phyloP scores from a whole-genome alignment of 1,140 invertebrate species.

The Heliconius himera region DNA sequence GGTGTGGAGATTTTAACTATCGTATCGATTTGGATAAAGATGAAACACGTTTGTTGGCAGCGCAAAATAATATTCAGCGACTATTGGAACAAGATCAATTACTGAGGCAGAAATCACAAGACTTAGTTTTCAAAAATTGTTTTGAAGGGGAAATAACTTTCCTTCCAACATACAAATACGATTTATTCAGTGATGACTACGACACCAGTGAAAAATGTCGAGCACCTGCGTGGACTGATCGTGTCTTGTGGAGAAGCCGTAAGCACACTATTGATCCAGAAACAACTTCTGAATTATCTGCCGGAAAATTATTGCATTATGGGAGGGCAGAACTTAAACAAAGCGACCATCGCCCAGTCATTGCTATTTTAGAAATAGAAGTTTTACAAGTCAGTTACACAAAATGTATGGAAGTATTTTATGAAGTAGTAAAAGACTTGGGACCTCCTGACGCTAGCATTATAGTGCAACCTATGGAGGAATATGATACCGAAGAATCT shows the following conservation, averaged over 20 bases:
- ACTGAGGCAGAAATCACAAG: constrained; percentile 88
- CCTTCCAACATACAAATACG: constrained; percentile 99
- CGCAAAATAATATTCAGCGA: constrained; percentile 88
- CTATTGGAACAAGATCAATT: constrained; percentile 96
- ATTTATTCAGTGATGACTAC: constrained; percentile 99
- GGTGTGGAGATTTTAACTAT: constrained; percentile 99
- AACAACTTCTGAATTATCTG: constrained; percentile 84
- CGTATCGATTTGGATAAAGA: constrained; percentile 97
- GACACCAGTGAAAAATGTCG: constrained; percentile 99
- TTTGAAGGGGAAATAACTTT: constrained; percentile 96
- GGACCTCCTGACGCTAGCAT: constrained; percentile 98
- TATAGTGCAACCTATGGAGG: constrained; percentile 85
- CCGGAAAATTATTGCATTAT: constrained; percentile 93
- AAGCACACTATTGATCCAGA: constrained; percentile 88
- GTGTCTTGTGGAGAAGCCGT: constrained; percentile 94
- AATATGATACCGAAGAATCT: constrained; percentile 76
- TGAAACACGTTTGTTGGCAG: constrained; percentile 93
- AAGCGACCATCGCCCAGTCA: constrained; percentile 98
- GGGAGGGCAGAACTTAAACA: constrained; percentile 97
- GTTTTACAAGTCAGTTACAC: constrained; percentile 89
- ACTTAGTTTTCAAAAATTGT: constrained; percentile 97
- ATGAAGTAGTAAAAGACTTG: constrained; percentile 91
- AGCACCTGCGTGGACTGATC: constrained; percentile 98
- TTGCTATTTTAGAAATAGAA: constrained; percentile 94
- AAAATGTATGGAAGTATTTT: constrained; percentile 88